Base-by-base conservation (phyloP, 2,113 vertebrate species). In the Nibea coibor region DNA sequence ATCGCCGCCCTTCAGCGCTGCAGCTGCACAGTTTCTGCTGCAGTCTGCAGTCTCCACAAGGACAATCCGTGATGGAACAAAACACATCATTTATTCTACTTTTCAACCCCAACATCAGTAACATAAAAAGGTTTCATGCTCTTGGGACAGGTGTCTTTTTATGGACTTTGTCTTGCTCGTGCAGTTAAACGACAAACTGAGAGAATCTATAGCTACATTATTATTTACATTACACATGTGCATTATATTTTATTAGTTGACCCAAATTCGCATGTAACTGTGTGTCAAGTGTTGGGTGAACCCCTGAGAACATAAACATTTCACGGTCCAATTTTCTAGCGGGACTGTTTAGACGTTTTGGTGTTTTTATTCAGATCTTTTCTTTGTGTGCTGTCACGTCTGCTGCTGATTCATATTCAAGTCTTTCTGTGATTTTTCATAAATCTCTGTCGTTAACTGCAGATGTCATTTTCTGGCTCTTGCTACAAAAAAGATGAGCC, bases 11-110 rank as follows among this genome's bases (percentile, higher is more conserved):
- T 91, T 84, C 83, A 78, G 45, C 1, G 56, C 83, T 76, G 82
- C 84, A 85, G 90, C 79, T 64, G 72, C 75, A 70, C 57, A 3
- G 57, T 62, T 80, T 68, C 81, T 88, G 88, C 86, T 87, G 84
- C 90, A 87, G 86, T 87, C 83, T 83, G 83, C 79, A 57, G 42
- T 26, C 59, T 19, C 20, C 10, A n/a, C 53, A 72, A 75, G 82
- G 82, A 78, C 83, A 24, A 28, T 66, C 63, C 61, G 20, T 15
- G 5, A 24, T 4, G 35, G 53, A 54, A 62, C 72, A 17, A 43
- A 83, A 78, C 45, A 53, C 64, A 42, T 4, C 73, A 26, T 64
- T 72, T 66, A 26, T 22, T 50, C 28, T 42, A 6, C 61, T 45
- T 57, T 42, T 69, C 10, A 17, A 35, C 26, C 14, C 35, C 5